Percentiles rank a stretch among this genome's conserved stretches.
These are phyloP conservation scores for Stictonetta naevosa DNA, from an alignment of 2,113 vertebrate species.

Conservation along the genomic window DNA sequence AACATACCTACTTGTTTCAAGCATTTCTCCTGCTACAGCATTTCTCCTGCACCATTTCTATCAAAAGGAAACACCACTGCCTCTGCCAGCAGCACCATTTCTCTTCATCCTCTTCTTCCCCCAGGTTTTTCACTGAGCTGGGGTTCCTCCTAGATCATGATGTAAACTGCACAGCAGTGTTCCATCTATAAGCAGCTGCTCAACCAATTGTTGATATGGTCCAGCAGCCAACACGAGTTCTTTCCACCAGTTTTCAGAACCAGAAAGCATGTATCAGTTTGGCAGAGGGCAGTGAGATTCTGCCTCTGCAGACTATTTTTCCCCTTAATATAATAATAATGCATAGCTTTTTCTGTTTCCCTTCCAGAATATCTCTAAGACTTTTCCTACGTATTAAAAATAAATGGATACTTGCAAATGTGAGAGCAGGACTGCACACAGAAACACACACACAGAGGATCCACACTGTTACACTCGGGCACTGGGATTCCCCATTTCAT, in stretches of 20 bases:
- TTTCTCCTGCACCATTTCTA: neutral
- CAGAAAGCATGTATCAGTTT: neutral
- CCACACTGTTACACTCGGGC: neutral
- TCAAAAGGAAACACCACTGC: neutral
- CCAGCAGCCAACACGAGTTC: neutral
- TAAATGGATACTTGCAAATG: neutral
- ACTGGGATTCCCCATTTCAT: neutral
- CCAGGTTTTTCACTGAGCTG: neutral
- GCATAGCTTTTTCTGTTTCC: neutral
- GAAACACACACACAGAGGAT: neutral
- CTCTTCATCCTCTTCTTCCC: neutral
- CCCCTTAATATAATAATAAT: neutral
- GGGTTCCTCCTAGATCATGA: neutral
- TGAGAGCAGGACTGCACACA: neutral
- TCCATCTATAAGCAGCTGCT: neutral
- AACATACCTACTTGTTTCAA: neutral
- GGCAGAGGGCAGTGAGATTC: neutral
- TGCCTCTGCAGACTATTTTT: neutral
- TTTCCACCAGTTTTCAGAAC: neutral
- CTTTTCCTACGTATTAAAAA: neutral
- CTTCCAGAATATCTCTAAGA: neutral
- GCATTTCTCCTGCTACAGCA: neutral
- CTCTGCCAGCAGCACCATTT: neutral
- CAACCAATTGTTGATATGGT: rapidly evolving
- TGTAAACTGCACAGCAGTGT: neutral